Conservation (phyloP, 2,888 invertebrate genomes). For the Trachelus stipa region DNA sequence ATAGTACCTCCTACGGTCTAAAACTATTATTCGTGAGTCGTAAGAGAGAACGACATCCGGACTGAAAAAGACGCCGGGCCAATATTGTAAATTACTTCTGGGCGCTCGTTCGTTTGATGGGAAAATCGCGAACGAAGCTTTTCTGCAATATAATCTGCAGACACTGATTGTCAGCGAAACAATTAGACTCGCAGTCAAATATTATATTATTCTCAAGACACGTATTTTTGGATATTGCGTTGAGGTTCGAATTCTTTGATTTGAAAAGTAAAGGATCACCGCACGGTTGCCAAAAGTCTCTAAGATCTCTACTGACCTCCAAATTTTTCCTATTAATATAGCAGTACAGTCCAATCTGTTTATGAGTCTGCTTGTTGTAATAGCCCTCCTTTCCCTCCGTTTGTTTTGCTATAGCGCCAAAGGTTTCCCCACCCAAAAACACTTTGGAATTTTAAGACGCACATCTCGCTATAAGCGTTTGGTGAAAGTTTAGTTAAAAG, state of each 20-base stretch:
- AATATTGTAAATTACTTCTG: slow-evolving; percentile 39
- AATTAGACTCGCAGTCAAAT: too few relatives aligned
- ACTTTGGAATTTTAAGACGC: too few relatives aligned
- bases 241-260: not conserved
- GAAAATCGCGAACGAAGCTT: not conserved
- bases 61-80: not conserved
- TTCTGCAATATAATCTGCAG: not conserved
- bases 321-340: not conserved
- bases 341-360: too few relatives aligned
- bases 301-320: not conserved
- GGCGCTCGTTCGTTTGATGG: slow-evolving; percentile 35
- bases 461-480: too few relatives aligned
- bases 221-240: not conserved
- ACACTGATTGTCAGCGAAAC: not conserved
- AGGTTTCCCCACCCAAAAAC: too few relatives aligned
- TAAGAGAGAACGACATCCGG: not conserved
- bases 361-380: too few relatives aligned
- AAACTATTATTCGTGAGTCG: not conserved
- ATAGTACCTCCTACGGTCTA: not conserved
- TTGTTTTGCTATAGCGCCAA: too few relatives aligned
- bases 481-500: too few relatives aligned
- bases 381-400: too few relatives aligned
- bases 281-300: not conserved
- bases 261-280: not conserved
- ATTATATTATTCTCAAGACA: not conserved